These are phyloP conservation scores for Calliopum simillimum DNA, from an alignment of 2,888 invertebrate species.

Conservation along the genomic window DNA sequence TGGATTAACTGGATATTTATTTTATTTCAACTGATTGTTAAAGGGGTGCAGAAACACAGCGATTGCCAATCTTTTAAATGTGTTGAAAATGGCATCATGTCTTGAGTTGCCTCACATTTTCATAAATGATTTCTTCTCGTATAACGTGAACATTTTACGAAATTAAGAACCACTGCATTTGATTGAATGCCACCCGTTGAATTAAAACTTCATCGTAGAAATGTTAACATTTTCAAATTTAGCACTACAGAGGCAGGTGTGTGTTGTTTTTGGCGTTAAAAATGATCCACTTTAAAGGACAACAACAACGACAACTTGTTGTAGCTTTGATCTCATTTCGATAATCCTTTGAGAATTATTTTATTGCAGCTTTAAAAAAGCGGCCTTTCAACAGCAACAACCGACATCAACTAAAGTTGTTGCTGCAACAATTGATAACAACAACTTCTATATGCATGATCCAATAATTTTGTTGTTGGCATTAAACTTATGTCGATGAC, in stretches of 20 bases:
- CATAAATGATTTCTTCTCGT: no score
- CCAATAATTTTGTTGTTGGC: slow-evolving; percentile 27
- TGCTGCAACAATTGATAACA: not conserved
- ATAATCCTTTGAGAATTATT: slow-evolving; percentile 35
- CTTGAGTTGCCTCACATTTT: no score
- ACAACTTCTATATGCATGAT: slow-evolving; percentile 14
- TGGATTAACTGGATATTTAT: not conserved
- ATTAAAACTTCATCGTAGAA: not conserved
- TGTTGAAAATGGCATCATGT: no score
- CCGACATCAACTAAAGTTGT: not conserved
- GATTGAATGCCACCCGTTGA: not conserved
- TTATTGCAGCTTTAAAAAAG: slow-evolving; percentile 20
- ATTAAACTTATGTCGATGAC: slow-evolving; percentile 32
- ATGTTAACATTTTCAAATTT: slow-evolving; percentile 10
- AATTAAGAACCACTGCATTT: slow-evolving; percentile 12
- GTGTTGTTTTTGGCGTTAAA: not conserved
- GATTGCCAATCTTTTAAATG: not conserved
- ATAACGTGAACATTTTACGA: not conserved
- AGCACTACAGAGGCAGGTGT: slow-evolving; percentile 19
- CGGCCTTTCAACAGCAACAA: slow-evolving; percentile 13
- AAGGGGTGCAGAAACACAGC: not conserved
- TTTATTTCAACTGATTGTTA: not conserved
- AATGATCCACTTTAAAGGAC: slow-evolving; percentile 18
- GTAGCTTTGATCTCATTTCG: slow-evolving; percentile 33
- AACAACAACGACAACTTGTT: slow-evolving; percentile 10